Conservation (phyloP, 2,888 invertebrate genomes). For the Pasiphila rectangulata region DNA sequence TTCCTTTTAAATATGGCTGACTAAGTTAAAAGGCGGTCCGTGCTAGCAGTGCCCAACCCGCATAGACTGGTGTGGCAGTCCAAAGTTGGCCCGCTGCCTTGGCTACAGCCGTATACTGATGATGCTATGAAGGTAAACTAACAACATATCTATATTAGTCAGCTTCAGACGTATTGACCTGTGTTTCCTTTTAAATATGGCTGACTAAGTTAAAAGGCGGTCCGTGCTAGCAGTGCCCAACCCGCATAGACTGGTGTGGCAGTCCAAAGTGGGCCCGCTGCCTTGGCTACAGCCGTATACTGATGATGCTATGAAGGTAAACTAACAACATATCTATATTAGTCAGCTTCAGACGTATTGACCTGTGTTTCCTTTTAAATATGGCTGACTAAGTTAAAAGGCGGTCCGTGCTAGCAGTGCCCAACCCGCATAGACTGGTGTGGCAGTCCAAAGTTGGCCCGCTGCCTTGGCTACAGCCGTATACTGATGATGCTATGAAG, state of each 20-base stretch:
- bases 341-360: too few species aligned
- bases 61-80: slow-evolving; percentile 97
- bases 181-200: too few species aligned
- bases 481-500: background rate
- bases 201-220: too few species aligned
- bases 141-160: too few species aligned
- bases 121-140: background rate
- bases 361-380: too few species aligned
- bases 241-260: slow-evolving; percentile 96
- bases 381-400: too few species aligned
- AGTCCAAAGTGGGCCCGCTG: slow-evolving; percentile 97
- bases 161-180: too few species aligned
- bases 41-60: slow-evolving; percentile 86
- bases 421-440: slow-evolving; percentile 92
- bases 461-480: slow-evolving; percentile 91
- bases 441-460: slow-evolving; percentile 99
- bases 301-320: background rate
- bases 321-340: too few species aligned
- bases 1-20: too few species aligned
- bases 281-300: slow-evolving; percentile 89
- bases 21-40: too few species aligned
- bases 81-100: slow-evolving; percentile 96
- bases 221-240: slow-evolving; percentile 85
- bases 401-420: slow-evolving; percentile 85
- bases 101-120: slow-evolving; percentile 84